Base-by-base conservation (phyloP, 2,888 invertebrate species). In the Gisinianus flammeolus region DNA sequence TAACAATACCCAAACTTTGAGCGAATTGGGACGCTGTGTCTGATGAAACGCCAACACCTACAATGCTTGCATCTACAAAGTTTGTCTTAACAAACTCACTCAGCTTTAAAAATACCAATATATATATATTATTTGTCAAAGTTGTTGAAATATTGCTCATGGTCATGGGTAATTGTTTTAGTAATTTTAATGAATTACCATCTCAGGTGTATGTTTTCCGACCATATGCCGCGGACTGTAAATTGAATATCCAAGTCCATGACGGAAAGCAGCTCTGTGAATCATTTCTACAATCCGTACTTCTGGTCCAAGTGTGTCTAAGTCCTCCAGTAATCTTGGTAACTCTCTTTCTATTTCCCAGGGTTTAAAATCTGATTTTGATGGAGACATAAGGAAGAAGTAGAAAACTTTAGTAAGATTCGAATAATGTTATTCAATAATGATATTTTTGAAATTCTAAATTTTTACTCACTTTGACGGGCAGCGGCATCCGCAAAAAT, bases 221-320 rank as follows among this genome's bases (percentile, higher is more conserved):
- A 96, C 88, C 86, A 92, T 91, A 86, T 92, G 91, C 79, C 93
- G 91, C 0, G 94, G 92, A 79, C 93, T 91, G 87, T 92, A 96
- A 22, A 97, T 88, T 0, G 97, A 95, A 87, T 96, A 94, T 70
- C 95, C 96, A 66, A 98, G 90, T 0, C 94, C 93, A 16, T 88
- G 89, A 76, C 95, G 91, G 88, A 91, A 98, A 0, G 97, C 97
- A 12, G 94, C 96, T 87, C 92, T 92, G 88, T 98, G 97, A 2
- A 97, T 88, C 72, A 95, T 88, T 86, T 98, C 98, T 72, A 82
- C 56, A 62, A 79, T 67, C 79, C 83, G 83, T 86, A 92, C 92
- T 89, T 91, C 91, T 85, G 91, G 91, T 56, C 92, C 89, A 6
- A 93, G 87, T 2, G 90, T 87, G 73, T 91, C 91, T 82, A 94